These are phyloP conservation scores for Pygoscelis antarcticus DNA, from an alignment of 2,113 vertebrate genomes.

Conservation along the genomic window DNA sequence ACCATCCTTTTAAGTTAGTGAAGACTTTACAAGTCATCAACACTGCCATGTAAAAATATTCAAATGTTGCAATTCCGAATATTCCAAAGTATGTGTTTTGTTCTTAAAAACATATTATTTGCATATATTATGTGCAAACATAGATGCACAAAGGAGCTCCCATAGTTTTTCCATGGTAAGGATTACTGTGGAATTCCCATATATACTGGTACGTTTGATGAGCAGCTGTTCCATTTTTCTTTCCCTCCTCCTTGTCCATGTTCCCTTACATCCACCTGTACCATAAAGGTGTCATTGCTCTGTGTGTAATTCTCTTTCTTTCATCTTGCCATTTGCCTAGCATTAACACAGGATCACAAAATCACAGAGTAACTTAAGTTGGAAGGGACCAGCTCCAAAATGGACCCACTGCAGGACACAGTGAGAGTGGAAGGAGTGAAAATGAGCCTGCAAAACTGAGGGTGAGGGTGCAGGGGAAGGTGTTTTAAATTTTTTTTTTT, in stretches of 20 bases:
- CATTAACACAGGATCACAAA: background rate
- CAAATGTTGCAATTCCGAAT: rapidly evolving
- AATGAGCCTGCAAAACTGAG: background rate
- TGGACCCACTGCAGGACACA: background rate
- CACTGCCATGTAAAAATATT: background rate
- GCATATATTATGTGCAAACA: background rate
- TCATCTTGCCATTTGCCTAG: background rate
- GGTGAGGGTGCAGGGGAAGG: background rate
- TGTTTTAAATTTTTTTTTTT: background rate
- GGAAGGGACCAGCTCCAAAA: background rate
- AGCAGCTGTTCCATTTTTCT: background rate
- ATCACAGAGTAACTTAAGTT: background rate
- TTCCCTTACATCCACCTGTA: background rate
- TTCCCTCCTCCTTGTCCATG: background rate
- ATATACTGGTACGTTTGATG: background rate
- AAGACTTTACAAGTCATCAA: background rate
- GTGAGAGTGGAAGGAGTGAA: background rate
- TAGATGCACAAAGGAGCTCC: background rate
- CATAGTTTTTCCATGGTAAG: background rate
- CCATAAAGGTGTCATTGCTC: background rate
- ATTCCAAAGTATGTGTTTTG: background rate
- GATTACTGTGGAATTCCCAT: background rate
- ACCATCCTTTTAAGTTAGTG: background rate
- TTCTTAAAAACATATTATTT: background rate
- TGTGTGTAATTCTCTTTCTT: background rate